phyloP scores from a whole-genome alignment of 1,140 invertebrate genomes.

The Solenopsis fugax region DNA sequence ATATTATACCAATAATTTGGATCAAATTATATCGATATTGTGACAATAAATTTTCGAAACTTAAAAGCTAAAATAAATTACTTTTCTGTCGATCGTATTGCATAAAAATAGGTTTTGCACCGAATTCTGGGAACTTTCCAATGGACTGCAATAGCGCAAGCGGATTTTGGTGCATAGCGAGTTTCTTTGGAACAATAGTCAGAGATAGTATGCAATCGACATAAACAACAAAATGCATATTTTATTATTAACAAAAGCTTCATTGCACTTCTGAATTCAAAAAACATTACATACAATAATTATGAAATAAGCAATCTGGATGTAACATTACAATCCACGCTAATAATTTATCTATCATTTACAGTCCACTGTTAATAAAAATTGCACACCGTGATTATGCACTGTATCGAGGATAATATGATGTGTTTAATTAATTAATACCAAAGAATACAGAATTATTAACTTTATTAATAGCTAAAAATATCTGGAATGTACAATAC shows the following conservation, averaged over 20 bases:
- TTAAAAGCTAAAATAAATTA: slow-evolving; percentile 1
- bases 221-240: slow-evolving; percentile 36
- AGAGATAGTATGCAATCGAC: not conserved
- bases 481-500: not conserved
- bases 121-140: slow-evolving; percentile 24
- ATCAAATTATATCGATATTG: not conserved
- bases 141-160: slow-evolving; percentile 21
- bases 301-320: not conserved
- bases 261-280: not conserved
- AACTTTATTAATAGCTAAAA: not conserved
- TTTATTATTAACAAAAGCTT: slow-evolving; percentile 40
- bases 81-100: not conserved
- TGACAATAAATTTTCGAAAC: not conserved
- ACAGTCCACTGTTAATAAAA: slow-evolving; percentile 11
- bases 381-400: not conserved
- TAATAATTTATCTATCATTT: slow-evolving; percentile 15
- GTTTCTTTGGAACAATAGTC: slow-evolving; percentile 45
- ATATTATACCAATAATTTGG: not conserved
- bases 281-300: slow-evolving; percentile 30
- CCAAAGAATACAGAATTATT: slow-evolving; percentile 2
- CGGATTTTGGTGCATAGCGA: slow-evolving; percentile 21
- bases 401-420: not conserved
- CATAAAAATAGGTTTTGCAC: slow-evolving; percentile 28
- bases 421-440: slow-evolving; percentile 29
- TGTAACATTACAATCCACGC: not conserved